Evolutionary conservation across 2,797 vertebrate species (phyloP).

Genomic region (Loris lydekkerianus): DNA sequence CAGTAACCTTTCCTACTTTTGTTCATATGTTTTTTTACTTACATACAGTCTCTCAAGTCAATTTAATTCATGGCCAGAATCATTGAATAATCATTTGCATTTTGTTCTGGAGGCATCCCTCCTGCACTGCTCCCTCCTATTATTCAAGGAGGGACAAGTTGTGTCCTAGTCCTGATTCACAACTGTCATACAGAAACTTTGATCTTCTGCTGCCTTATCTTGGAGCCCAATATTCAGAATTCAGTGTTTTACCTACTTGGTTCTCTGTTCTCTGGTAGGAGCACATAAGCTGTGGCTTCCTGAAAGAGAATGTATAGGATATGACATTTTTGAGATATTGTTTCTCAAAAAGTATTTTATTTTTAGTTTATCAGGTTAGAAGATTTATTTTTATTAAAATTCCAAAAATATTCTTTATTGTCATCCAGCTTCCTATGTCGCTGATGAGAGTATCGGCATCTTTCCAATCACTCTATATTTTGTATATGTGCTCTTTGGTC

Average conservation of each 20-base stretch:
- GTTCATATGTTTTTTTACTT: not conserved
- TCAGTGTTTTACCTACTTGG: not conserved
- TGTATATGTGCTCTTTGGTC: accelerated
- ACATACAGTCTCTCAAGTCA: not conserved
- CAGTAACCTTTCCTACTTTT: not conserved
- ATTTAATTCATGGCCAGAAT: not conserved
- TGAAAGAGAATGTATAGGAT: not conserved
- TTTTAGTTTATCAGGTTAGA: not conserved
- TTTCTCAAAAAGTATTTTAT: constrained; percentile 11
- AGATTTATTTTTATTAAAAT: not conserved
- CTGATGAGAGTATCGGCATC: not conserved
- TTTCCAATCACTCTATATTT: not conserved
- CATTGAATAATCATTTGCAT: not conserved
- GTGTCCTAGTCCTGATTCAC: not conserved
- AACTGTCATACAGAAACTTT: not conserved
- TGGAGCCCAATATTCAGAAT: not conserved
- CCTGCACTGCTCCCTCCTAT: too few species aligned
- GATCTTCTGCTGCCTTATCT: not conserved
- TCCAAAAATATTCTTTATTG: not conserved
- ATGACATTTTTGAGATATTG: not conserved
- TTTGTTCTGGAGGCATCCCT: not conserved
- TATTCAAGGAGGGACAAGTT: not conserved
- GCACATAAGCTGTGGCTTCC: not conserved
- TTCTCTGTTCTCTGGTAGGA: not conserved
- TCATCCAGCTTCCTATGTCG: not conserved